Conservation (phyloP, 2,888 invertebrate genomes). For the Junonia oenone region DNA sequence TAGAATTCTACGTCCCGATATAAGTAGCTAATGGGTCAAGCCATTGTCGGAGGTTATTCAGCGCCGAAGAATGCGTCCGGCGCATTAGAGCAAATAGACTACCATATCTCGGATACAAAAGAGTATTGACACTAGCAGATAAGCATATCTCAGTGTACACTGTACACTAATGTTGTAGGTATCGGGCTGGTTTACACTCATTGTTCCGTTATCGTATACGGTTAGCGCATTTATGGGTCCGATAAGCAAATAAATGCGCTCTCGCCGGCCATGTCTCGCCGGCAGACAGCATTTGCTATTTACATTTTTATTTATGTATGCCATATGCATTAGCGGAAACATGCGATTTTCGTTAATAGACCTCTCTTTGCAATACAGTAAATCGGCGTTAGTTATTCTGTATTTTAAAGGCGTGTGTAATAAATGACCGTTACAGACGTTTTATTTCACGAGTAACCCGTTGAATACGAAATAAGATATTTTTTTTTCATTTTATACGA, state of each 20-base stretch:
- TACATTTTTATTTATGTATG: constrained; percentile 28
- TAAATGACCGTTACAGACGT: constrained; percentile 3
- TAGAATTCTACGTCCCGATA: not conserved
- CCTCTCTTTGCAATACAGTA: constrained; percentile 1
- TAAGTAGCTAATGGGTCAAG: constrained; percentile 56
- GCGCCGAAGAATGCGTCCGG: constrained; percentile 62
- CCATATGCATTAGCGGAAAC: constrained; percentile 19
- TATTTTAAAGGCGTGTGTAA: constrained; percentile 11
- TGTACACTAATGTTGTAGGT: constrained; percentile 42
- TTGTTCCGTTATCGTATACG: constrained; percentile 73
- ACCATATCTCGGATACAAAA: constrained; percentile 73
- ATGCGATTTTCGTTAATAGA: constrained; percentile 16
- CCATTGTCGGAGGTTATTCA: constrained; percentile 64
- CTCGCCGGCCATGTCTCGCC: constrained; percentile 24
- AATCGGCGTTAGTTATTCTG: not conserved
- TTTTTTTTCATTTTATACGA: not conserved
- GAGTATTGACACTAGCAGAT: constrained; percentile 74
- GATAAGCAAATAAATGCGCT: constrained; percentile 69
- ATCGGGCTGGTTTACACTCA: constrained; percentile 63
- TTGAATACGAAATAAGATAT: not conserved
- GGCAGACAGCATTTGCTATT: constrained; percentile 23
- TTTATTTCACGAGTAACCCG: not conserved
- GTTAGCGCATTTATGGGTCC: constrained; percentile 66
- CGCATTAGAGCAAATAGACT: constrained; percentile 73
- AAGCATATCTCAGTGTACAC: constrained; percentile 68